Percentiles rank a stretch among this genome's conserved stretches.
phyloP scores from a whole-genome alignment of 1,140 invertebrate species.

The Monomorium pharaonis region DNA sequence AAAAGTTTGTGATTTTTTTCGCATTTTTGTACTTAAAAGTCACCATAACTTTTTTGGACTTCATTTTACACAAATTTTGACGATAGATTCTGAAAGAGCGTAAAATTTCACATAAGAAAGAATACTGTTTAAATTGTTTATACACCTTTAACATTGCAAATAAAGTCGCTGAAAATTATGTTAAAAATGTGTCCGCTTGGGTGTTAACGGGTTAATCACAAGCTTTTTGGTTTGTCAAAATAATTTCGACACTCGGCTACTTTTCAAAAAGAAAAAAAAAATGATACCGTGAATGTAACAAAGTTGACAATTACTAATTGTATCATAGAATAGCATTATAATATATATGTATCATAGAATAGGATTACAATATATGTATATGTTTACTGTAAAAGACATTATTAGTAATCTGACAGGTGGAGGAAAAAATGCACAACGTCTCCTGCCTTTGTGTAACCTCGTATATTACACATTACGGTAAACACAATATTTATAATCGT shows the following conservation, averaged over 20 bases:
- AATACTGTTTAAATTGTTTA: too few species aligned
- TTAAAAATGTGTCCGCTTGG: too few species aligned
- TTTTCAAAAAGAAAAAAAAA: background rate
- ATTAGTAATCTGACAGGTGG: constrained; percentile 10
- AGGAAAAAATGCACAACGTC: constrained; percentile 41
- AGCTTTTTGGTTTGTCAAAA: background rate
- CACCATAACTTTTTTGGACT: too few species aligned
- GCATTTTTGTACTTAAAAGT: too few species aligned
- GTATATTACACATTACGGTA: constrained; percentile 83
- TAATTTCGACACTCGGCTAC: background rate
- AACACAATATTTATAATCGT: constrained; percentile 81
- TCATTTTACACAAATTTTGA: too few species aligned
- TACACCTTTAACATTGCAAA: too few species aligned
- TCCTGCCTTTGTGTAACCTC: constrained; percentile 70
- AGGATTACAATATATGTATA: background rate
- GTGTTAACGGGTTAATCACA: too few species aligned
- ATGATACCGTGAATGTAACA: background rate
- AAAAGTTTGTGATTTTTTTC: too few species aligned
- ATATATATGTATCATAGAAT: too few species aligned
- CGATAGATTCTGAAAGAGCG: too few species aligned
- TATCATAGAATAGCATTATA: background rate
- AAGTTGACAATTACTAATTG: background rate
- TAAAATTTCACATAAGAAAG: too few species aligned
- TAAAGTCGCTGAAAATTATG: too few species aligned
- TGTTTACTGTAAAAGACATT: background rate